A percentile compares a stretch with the other conserved stretches of the same genome.
Conservation (phyloP, 2,888 invertebrate genomes). For the Cerastoderma edule region DNA sequence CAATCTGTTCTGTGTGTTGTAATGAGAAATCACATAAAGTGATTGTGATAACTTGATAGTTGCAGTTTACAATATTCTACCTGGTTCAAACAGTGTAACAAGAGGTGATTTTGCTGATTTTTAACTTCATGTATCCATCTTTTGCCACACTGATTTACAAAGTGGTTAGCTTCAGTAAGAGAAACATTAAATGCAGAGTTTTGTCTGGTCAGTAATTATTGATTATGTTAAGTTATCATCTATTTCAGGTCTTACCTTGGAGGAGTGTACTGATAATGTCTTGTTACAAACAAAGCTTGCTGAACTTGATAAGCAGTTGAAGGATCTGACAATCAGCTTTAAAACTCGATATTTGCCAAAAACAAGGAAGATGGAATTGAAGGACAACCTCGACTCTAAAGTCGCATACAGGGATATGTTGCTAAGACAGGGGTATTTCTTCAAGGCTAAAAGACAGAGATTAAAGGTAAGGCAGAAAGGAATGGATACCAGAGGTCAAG, state of each 20-base stretch:
- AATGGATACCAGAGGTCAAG: not conserved
- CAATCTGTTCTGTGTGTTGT: too few species aligned
- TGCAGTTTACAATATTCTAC: too few species aligned
- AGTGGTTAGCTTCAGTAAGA: too few species aligned
- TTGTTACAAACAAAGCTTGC: slow-evolving; percentile 75
- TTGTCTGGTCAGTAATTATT: too few species aligned
- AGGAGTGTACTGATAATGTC: slow-evolving; percentile 80
- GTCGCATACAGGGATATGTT: slow-evolving; percentile 77
- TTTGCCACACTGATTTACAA: too few species aligned
- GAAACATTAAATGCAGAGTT: too few species aligned
- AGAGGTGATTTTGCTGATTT: too few species aligned
- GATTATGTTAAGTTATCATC: too few species aligned
- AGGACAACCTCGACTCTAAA: slow-evolving; percentile 75
- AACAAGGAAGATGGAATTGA: slow-evolving; percentile 74
- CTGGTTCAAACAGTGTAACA: too few species aligned
- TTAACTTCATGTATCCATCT: too few species aligned
- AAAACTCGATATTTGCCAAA: slow-evolving; percentile 78
- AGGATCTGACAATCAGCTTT: slow-evolving; percentile 79
- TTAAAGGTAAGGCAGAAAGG: slow-evolving; percentile 64
- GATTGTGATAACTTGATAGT: too few species aligned
- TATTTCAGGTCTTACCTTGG: slow-evolving; percentile 79
- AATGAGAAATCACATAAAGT: too few species aligned
- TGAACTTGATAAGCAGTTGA: slow-evolving; percentile 78
- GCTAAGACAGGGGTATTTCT: slow-evolving; percentile 74
- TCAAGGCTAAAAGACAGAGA: slow-evolving; percentile 77